phyloP scores from a whole-genome alignment of 2,888 invertebrate species.

The Crossocerus cetratus region DNA sequence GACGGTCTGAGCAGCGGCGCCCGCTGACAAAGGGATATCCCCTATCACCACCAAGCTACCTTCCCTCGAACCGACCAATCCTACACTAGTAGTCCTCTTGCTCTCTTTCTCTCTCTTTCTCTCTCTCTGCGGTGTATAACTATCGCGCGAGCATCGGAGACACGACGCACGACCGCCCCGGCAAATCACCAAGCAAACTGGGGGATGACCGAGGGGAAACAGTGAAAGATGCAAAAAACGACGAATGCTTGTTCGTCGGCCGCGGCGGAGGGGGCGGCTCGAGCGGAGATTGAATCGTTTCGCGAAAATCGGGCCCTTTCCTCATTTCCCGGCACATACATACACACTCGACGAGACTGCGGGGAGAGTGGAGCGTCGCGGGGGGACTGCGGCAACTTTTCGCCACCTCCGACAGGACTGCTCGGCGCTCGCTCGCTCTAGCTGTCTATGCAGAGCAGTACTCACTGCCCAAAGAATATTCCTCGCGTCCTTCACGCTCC shows the following conservation, averaged over 20 bases:
- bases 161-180: conserved; percentile 30
- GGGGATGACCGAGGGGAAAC: conserved; percentile 37
- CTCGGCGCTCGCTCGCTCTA: conserved; percentile 4
- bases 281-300: not conserved
- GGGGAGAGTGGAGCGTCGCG: not conserved
- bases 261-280: conserved; percentile 1
- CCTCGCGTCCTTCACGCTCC: conserved; percentile 5
- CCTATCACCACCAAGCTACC: conserved; percentile 2
- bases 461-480: conserved; percentile 15
- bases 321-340: not conserved
- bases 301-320: conserved; percentile 2
- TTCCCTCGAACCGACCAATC: conserved; percentile 6
- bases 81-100: not conserved
- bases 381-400: not conserved
- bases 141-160: no score
- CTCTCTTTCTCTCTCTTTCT: not conserved
- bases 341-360: not conserved
- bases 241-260: conserved; percentile 49
- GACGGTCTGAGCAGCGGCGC: not conserved
- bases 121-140: no score
- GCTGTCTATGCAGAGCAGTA: not conserved
- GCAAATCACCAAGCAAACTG: conserved; percentile 37
- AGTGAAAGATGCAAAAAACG: conserved; percentile 55
- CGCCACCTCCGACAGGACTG: no score
- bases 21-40: conserved; percentile 8